A percentile compares a stretch with the other conserved stretches of the same genome.
phyloP scores from a whole-genome alignment of 2,797 vertebrate genomes.

The Botia kubotai region DNA sequence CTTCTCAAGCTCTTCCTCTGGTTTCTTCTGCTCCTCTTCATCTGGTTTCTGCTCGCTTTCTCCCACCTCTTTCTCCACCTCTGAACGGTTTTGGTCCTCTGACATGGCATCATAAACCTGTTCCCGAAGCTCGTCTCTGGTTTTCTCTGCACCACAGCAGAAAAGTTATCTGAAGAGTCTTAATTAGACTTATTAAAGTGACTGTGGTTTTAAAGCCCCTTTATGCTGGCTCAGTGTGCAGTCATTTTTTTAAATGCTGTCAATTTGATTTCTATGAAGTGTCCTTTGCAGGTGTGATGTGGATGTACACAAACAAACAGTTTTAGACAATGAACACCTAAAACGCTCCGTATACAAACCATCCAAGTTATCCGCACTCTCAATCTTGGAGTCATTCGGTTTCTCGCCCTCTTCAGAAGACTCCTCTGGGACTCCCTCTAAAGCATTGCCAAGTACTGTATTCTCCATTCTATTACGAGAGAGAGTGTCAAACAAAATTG shows the following conservation, averaged over 20 bases:
- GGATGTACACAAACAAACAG: background rate
- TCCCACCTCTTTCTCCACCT: constrained; percentile 49
- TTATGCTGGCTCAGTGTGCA: background rate
- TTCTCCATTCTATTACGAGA: constrained; percentile 88
- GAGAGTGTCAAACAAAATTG: too few species aligned
- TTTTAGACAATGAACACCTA: background rate
- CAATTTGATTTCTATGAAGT: background rate
- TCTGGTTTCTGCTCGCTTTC: constrained; percentile 51
- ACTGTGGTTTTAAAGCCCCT: background rate
- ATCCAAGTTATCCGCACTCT: constrained; percentile 86
- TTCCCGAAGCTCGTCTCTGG: constrained; percentile 92
- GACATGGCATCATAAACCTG: constrained; percentile 96
- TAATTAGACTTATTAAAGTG: background rate
- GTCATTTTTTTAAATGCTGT: background rate
- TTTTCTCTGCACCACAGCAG: constrained; percentile 85
- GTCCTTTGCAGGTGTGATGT: background rate
- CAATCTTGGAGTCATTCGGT: constrained; percentile 81
- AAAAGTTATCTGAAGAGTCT: background rate
- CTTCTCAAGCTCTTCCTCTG: background rate
- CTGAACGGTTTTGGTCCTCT: constrained; percentile 73
- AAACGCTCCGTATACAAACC: constrained; percentile 77
- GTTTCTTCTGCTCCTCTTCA: constrained; percentile 51
- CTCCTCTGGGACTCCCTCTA: constrained; percentile 94
- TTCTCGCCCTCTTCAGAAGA: constrained; percentile 84
- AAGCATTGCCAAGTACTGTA: constrained; percentile 92